A percentile compares a stretch with the other conserved stretches of the same genome.
These are phyloP conservation scores for Magallana angulata DNA, from an alignment of 1,140 invertebrate genomes.

Conservation along the genomic window DNA sequence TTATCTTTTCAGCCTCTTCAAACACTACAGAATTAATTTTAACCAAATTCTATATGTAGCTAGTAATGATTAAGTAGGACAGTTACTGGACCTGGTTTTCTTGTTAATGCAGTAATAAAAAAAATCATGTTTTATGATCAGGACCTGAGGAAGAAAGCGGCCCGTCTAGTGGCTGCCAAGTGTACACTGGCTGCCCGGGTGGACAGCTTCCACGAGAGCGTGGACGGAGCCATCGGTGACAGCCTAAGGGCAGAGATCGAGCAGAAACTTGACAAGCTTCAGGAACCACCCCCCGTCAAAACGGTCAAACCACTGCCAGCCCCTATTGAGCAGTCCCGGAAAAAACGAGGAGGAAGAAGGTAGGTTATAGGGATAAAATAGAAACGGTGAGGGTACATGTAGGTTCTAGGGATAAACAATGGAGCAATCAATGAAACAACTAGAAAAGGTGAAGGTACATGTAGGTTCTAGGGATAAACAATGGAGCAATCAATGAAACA, in stretches of 20 bases:
- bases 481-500: too few relatives aligned
- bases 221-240: slow-evolving; percentile 91
- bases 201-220: slow-evolving; percentile 94
- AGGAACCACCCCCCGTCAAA: slow-evolving; percentile 97
- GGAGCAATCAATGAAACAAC: too few relatives aligned
- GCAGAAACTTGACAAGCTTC: slow-evolving; percentile 97
- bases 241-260: slow-evolving; percentile 94
- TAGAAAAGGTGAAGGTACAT: too few relatives aligned
- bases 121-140: slow-evolving; percentile 73
- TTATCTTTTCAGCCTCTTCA: too few relatives aligned
- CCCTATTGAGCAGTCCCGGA: slow-evolving; percentile 97
- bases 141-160: slow-evolving; percentile 96
- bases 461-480: too few relatives aligned
- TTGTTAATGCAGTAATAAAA: too few relatives aligned
- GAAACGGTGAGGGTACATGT: too few relatives aligned
- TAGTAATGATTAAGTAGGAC: too few relatives aligned
- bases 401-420: neutral
- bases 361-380: slow-evolving; percentile 43
- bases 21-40: too few relatives aligned
- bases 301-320: slow-evolving; percentile 94
- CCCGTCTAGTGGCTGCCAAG: slow-evolving; percentile 95
- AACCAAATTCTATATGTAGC: too few relatives aligned
- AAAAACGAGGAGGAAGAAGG: slow-evolving; percentile 97
- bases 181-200: slow-evolving; percentile 95
- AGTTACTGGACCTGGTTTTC: too few relatives aligned